Percentiles rank a stretch among this genome's conserved stretches.
These are phyloP conservation scores for Platysternon megacephalum DNA, from an alignment of 2,113 vertebrate species.

Conservation along the genomic window DNA sequence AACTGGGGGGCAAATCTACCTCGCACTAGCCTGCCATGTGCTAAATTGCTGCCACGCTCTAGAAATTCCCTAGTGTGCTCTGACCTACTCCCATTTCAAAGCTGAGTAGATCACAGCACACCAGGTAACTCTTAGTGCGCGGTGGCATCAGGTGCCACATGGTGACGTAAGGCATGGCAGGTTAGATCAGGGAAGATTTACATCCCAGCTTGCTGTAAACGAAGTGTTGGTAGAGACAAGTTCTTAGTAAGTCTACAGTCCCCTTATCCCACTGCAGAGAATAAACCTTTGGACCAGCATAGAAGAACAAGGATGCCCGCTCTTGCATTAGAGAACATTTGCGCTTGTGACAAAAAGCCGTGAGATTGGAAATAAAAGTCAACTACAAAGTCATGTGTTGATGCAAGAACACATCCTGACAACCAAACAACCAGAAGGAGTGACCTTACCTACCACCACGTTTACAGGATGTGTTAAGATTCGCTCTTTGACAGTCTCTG, in stretches of 20 bases:
- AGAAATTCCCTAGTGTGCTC: too few species aligned
- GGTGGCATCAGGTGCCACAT: too few species aligned
- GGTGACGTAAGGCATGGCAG: too few species aligned
- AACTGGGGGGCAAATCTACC: too few species aligned
- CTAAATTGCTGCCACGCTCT: too few species aligned
- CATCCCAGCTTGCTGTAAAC: too few species aligned
- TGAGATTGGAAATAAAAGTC: neutral
- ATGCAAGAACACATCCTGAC: neutral
- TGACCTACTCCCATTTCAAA: too few species aligned
- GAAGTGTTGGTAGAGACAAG: too few species aligned
- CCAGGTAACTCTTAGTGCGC: too few species aligned
- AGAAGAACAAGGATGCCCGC: neutral
- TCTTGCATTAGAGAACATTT: neutral
- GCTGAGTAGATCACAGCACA: too few species aligned
- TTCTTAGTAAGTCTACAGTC: neutral
- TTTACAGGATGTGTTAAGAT: conserved; percentile 22
- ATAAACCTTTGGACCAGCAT: neutral
- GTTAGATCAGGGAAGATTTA: too few species aligned
- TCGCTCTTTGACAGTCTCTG: neutral
- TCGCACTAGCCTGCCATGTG: too few species aligned
- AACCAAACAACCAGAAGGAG: neutral
- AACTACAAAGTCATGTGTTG: neutral
- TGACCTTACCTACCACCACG: neutral
- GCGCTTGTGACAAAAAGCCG: neutral
- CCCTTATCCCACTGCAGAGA: neutral